Base-by-base conservation (phyloP, 2,888 invertebrate species). In the Elmis aenea region DNA sequence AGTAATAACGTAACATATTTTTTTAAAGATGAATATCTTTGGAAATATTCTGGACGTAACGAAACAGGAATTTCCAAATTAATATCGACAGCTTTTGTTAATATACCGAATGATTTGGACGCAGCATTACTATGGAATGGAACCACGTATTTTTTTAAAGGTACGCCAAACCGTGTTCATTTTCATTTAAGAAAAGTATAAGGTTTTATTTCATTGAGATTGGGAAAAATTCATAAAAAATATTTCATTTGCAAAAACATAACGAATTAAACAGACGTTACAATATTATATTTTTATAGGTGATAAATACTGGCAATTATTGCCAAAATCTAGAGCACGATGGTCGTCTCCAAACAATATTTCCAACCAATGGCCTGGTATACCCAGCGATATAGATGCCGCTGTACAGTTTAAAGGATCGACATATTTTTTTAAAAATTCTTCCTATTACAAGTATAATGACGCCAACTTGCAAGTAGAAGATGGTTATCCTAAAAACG, bases 81-180 rank as follows among this genome's bases (percentile, higher is more conserved):
- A 5, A 45, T 50, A 8, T 26, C 32, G 1, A 31, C 34, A 3
- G 40, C 31, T 6, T 50, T 45, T 39, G 24, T 24, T 9, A 41
- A 41, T 1, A 27, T 50, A 18, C 50, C 50, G 1, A 18, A 36
- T 9, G 11, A 45, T 30, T 10, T 49, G 1, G 46, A 46, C 18
- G 49, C 49, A 5, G 41, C 36, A 8, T 40, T 42, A 14, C 27
- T 30, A 2, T 30, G 37, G 26, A 28, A 33, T 21, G 18, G 24
- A 10, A 26, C 28, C 10, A 25, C 40, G 5, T 49, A 40, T 13
- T 40, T 44, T 26, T 34, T 44, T 24, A 44, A 40, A 34, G 44
- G 44, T 33, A 9, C 9, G n/a, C n/a, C n/a, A n/a, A n/a, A n/a
- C n/a, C n/a, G n/a, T n/a, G n/a, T n/a, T n/a, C n/a, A n/a, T n/a